A percentile compares a stretch with the other conserved stretches of the same genome.
phyloP scores from a whole-genome alignment of 2,113 vertebrate species.

The Hassar affinis region DNA sequence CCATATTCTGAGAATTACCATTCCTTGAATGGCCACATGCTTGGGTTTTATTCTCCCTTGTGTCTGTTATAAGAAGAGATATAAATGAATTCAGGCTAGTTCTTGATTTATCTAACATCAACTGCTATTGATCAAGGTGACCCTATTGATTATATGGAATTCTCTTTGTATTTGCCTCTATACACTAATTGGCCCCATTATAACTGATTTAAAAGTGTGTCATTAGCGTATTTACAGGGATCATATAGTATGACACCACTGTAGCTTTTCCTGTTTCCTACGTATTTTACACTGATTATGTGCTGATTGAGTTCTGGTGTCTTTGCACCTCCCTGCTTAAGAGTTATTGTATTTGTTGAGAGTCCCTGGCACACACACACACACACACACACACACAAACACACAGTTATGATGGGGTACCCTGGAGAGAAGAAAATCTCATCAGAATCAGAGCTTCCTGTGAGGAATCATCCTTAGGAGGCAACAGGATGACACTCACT shows the following conservation, averaged over 20 bases:
- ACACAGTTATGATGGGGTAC: not conserved
- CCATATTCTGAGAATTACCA: not conserved
- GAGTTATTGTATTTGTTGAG: constrained; percentile 6
- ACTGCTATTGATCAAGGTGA: not conserved
- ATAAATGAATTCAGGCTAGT: not conserved
- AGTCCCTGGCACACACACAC: not conserved
- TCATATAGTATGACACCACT: constrained; percentile 65
- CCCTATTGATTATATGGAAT: not conserved
- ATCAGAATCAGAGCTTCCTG: not conserved
- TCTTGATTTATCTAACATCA: not conserved
- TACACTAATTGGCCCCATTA: constrained; percentile 38
- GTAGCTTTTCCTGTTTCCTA: constrained; percentile 58
- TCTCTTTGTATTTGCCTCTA: not conserved
- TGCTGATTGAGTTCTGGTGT: constrained; percentile 52
- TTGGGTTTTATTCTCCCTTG: not conserved
- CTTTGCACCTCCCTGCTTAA: not conserved
- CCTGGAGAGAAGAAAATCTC: constrained; percentile 20
- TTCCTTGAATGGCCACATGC: not conserved
- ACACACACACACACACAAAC: not conserved
- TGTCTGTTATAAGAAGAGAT: not conserved
- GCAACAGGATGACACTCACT: constrained; percentile 2
- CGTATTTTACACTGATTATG: constrained; percentile 50
- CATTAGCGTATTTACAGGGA: constrained; percentile 66
- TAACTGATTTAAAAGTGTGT: constrained; percentile 69
- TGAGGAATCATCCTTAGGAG: constrained; percentile 15